Conservation (phyloP, 2,888 invertebrate species). For the Aelia acuminata region DNA sequence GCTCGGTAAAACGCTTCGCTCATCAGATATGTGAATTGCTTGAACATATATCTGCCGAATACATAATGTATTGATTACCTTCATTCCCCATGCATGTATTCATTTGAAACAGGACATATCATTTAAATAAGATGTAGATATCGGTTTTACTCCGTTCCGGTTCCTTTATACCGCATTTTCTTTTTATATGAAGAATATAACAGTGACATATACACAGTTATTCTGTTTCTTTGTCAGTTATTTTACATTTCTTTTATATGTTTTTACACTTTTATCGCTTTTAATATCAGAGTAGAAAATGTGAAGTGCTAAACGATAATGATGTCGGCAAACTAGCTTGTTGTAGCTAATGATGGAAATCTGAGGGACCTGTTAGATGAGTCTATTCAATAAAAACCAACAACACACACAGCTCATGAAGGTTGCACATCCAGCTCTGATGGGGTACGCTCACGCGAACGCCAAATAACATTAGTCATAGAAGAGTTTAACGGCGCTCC, state of each 20-base stretch:
- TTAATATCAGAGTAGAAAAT: not conserved
- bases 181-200: constrained; percentile 22
- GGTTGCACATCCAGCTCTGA: not conserved
- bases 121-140: constrained; percentile 48
- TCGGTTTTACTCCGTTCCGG: constrained; percentile 1
- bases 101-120: constrained; percentile 48
- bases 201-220: not conserved
- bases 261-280: not conserved
- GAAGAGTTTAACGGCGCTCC: not conserved
- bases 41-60: constrained; percentile 43
- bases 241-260: no score
- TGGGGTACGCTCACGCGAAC: not conserved
- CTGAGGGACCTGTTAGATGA: not conserved
- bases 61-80: constrained; percentile 49
- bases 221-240: not conserved
- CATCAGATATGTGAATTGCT: constrained; percentile 36
- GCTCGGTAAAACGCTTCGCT: constrained; percentile 18
- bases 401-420: not conserved
- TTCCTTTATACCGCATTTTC: not conserved
- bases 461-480: constrained; percentile 33
- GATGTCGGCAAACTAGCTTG: not conserved
- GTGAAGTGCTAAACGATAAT: no score
- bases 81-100: constrained; percentile 52
- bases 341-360: not conserved
- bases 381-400: constrained; percentile 22